Percentiles rank a stretch among this genome's conserved stretches.
phyloP scores from a whole-genome alignment of 1,140 invertebrate species.

The Leguminivora glycinivorella region DNA sequence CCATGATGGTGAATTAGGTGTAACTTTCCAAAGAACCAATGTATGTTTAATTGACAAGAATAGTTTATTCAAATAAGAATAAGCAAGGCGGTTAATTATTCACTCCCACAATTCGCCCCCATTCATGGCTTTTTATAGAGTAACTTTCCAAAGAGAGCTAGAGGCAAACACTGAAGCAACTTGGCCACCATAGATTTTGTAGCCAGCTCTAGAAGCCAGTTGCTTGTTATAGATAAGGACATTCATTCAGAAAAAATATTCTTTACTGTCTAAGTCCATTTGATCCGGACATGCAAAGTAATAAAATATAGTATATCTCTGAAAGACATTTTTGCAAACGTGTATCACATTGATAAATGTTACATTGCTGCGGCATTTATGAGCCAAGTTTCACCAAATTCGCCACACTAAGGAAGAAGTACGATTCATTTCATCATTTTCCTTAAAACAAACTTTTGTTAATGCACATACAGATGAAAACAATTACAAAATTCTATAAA shows the following conservation, averaged over 20 bases:
- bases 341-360: background rate
- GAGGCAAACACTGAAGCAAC: too few relatives aligned
- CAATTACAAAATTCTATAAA: conserved; percentile 3
- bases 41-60: conserved; percentile 24
- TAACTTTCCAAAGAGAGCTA: too few relatives aligned
- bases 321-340: background rate
- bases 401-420: background rate
- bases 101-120: too few relatives aligned
- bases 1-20: background rate
- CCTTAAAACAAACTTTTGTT: conserved; percentile 12
- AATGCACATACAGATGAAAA: background rate
- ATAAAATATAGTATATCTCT: background rate
- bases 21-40: conserved; percentile 9
- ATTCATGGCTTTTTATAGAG: too few relatives aligned
- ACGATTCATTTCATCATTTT: background rate
- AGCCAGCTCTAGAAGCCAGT: background rate
- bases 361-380: background rate
- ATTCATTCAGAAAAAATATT: background rate
- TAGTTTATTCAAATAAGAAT: conserved; percentile 6
- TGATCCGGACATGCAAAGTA: background rate
- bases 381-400: background rate
- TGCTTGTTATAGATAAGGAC: background rate
- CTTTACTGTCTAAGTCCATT: background rate
- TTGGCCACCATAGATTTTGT: background rate
- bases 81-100: background rate